These are phyloP conservation scores for Thermophis baileyi DNA, from an alignment of 2,113 vertebrate species.

Conservation along the genomic window DNA sequence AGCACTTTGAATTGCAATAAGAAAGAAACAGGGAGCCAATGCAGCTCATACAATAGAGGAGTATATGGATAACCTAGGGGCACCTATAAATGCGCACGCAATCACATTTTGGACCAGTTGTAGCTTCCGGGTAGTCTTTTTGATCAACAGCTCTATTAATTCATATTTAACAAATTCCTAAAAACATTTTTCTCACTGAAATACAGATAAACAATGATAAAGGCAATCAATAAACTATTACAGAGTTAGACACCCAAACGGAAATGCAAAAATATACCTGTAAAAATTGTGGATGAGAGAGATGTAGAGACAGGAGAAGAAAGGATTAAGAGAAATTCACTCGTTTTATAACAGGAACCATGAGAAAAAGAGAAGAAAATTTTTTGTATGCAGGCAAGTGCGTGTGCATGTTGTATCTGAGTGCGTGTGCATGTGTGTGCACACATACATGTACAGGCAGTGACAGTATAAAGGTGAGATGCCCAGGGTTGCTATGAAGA, in stretches of 20 bases:
- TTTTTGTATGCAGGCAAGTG: not conserved
- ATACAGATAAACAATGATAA: not conserved
- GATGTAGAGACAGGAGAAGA: not conserved
- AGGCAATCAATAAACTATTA: not conserved
- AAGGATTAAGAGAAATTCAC: constrained; percentile 28
- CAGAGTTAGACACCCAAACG: not conserved
- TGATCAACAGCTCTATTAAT: not conserved
- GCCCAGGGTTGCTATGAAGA: not conserved
- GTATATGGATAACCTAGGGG: not conserved
- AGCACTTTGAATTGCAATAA: not conserved
- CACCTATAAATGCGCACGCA: not conserved
- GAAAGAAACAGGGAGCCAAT: not conserved
- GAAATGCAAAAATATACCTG: not conserved
- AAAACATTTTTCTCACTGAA: not conserved
- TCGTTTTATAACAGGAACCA: constrained; percentile 25
- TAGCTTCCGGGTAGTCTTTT: not conserved
- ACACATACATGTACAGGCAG: not conserved
- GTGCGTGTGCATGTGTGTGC: not conserved
- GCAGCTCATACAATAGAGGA: not conserved
- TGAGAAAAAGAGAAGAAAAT: not conserved
- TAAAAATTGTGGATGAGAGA: not conserved
- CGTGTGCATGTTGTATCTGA: not conserved
- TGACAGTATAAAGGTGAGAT: not conserved
- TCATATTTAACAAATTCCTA: not conserved
- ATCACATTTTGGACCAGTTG: not conserved